These are phyloP conservation scores for Hydrozoanthus tunicans DNA, from an alignment of 64 coral and sea anemone genomes.

Conservation along the genomic window DNA sequence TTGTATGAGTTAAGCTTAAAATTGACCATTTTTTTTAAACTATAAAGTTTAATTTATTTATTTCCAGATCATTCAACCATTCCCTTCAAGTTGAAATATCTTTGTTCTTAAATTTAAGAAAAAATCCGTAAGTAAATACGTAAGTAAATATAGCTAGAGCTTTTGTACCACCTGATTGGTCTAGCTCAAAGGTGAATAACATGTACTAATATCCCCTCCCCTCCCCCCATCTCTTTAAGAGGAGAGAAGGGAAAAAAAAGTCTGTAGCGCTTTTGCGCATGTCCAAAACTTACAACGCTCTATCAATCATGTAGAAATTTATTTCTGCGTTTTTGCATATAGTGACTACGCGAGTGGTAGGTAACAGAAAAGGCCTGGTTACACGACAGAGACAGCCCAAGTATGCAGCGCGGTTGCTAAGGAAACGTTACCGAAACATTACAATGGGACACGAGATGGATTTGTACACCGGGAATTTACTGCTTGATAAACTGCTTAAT, in stretches of 20 bases:
- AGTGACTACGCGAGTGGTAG: slow-evolving; percentile 35
- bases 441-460: slow-evolving; percentile 46
- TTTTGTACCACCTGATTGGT: too few relatives aligned
- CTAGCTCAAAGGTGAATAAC: too few relatives aligned
- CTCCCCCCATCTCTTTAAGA: background rate
- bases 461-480: slow-evolving; percentile 32
- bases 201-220: too few relatives aligned
- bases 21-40: too few relatives aligned
- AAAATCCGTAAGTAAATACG: too few relatives aligned
- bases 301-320: background rate
- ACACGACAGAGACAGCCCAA: slow-evolving; percentile 48
- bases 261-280: too few relatives aligned
- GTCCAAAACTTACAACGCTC: background rate
- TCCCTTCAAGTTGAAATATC: too few relatives aligned
- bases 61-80: too few relatives aligned
- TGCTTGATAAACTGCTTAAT: slow-evolving; percentile 52
- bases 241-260: background rate
- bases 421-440: slow-evolving; percentile 33
- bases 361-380: slow-evolving; percentile 58
- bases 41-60: too few relatives aligned
- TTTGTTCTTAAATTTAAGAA: too few relatives aligned
- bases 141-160: too few relatives aligned
- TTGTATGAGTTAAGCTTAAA: too few relatives aligned
- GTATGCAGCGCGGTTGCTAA: slow-evolving; percentile 31
- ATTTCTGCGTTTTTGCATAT: background rate